Evolutionary conservation across 2,888 invertebrate genomes (phyloP).

Genomic region (Poecilus cupreus): DNA sequence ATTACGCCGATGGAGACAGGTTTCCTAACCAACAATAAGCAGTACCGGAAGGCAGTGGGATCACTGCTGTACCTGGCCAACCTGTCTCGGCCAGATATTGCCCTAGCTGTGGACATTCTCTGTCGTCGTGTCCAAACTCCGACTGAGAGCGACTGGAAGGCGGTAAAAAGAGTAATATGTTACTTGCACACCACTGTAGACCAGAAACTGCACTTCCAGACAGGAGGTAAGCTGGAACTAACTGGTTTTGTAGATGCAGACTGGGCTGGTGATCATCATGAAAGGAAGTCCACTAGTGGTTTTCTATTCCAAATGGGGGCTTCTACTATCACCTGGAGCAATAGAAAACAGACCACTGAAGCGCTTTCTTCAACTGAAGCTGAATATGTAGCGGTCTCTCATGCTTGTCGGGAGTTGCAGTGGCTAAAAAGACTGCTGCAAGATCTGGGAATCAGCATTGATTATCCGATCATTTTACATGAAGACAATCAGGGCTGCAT

Average conservation of each 20-base stretch:
- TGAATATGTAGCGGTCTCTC: no score
- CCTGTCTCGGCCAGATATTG: no score
- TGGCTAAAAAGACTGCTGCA: no score
- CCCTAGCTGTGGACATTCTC: conserved; percentile 22
- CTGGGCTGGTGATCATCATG: no score
- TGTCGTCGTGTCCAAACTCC: conserved; percentile 15
- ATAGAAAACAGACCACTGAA: background rate
- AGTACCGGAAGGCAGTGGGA: background rate
- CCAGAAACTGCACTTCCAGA: no score
- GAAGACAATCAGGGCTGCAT: conserved; percentile 1
- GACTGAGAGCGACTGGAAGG: conserved; percentile 21
- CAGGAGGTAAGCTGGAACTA: no score
- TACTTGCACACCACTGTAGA: no score
- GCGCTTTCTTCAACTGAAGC: no score
- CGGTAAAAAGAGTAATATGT: conserved; percentile 11
- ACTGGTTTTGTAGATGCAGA: no score
- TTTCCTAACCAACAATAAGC: no score
- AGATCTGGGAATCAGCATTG: background rate
- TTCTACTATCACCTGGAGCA: background rate
- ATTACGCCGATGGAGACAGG: conserved; percentile 12
- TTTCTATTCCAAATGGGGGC: background rate
- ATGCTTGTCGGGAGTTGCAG: no score
- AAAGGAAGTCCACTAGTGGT: background rate
- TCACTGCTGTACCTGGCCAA: conserved; percentile 25
- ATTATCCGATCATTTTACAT: background rate